Conservation (phyloP, 2,797 vertebrate species). For the Amblyopsis hoosieri region DNA sequence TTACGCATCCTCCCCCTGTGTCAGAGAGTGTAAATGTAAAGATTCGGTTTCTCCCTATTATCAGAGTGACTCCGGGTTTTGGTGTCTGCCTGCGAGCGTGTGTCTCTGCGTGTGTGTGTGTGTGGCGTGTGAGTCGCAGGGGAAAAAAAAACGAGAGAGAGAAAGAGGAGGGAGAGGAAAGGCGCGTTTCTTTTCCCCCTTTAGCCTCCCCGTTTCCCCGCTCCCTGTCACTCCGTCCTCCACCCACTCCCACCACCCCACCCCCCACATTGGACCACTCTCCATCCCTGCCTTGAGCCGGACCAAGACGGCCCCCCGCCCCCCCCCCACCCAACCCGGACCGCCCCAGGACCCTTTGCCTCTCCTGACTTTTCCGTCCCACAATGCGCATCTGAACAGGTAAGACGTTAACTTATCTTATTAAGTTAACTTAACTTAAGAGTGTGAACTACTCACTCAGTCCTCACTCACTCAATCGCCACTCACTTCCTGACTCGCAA, state of each 20-base stretch:
- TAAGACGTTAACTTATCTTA: conserved; percentile 58
- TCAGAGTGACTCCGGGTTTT: conserved; percentile 79
- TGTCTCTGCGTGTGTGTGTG: conserved; percentile 42
- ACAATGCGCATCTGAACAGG: conserved; percentile 65
- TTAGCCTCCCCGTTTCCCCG: conserved; percentile 80
- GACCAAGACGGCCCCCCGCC: conserved; percentile 38
- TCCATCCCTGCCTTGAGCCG: conserved; percentile 63
- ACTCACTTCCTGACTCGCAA: no score
- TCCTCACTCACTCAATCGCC: not conserved
- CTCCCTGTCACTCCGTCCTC: conserved; percentile 82
- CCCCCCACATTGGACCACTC: conserved; percentile 67
- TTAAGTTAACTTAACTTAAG: conserved; percentile 10
- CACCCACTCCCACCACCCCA: conserved; percentile 12
- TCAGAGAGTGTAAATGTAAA: conserved; percentile 76
- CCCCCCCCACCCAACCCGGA: conserved; percentile 22
- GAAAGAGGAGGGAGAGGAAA: conserved; percentile 68
- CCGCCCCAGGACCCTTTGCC: conserved; percentile 76
- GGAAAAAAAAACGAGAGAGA: conserved; percentile 68
- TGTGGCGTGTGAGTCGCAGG: conserved; percentile 53
- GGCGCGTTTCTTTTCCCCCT: conserved; percentile 75
- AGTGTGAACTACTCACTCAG: conserved; percentile 38
- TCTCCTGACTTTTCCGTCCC: conserved; percentile 81
- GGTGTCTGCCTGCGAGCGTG: conserved; percentile 71
- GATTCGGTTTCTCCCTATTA: conserved; percentile 75
- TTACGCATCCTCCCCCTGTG: conserved; percentile 69